Evolutionary conservation across 2,797 vertebrate genomes (phyloP).

Genomic region (Oreochromis mossambicus): DNA sequence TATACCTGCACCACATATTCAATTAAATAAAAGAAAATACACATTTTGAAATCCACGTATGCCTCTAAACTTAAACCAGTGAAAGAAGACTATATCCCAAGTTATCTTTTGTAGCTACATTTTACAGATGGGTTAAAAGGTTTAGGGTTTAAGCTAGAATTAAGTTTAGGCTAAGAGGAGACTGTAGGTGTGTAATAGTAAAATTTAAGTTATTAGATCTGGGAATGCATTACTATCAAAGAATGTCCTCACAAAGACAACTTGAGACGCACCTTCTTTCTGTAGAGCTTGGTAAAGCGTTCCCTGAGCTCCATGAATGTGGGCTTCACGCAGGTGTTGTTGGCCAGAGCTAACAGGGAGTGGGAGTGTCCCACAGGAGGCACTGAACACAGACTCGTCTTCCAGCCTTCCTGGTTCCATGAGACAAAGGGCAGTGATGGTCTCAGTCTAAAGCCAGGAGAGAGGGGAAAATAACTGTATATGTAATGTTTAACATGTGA

Average conservation of each 20-base stretch:
- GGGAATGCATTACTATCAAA: background rate
- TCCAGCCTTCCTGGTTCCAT: slow-evolving; percentile 99
- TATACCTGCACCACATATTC: background rate
- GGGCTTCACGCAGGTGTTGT: slow-evolving; percentile 91
- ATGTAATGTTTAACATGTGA: background rate
- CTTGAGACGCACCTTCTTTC: slow-evolving; percentile 81
- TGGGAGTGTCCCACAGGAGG: slow-evolving; percentile 90
- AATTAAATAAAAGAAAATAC: background rate
- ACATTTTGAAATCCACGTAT: background rate
- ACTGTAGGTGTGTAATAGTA: background rate
- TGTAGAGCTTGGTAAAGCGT: slow-evolving; percentile 88
- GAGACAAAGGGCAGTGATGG: slow-evolving; percentile 87
- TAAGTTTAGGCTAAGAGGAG: background rate
- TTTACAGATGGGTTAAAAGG: background rate
- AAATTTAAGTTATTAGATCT: background rate
- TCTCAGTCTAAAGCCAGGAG: slow-evolving; percentile 75
- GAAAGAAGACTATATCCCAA: background rate
- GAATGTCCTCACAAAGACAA: background rate
- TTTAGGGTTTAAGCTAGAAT: background rate
- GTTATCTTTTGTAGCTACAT: background rate
- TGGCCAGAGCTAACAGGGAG: slow-evolving; percentile 90
- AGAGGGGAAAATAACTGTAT: background rate
- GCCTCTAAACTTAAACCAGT: background rate
- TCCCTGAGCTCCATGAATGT: slow-evolving; percentile 85
- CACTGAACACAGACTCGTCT: slow-evolving; percentile 90